phyloP scores from a whole-genome alignment of 1,140 invertebrate species.

The Solen grandis region DNA sequence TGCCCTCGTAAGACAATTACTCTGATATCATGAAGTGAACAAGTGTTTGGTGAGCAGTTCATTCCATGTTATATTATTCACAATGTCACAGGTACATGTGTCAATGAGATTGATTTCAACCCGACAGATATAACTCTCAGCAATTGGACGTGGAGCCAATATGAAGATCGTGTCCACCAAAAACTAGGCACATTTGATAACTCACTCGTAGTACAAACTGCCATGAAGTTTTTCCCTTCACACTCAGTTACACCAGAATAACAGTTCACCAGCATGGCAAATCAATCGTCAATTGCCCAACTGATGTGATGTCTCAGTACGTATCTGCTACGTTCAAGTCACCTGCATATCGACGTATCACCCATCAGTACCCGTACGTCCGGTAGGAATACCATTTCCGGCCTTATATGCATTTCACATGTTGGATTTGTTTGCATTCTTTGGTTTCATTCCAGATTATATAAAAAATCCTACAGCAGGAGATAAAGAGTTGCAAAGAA shows the following conservation, averaged over 20 bases:
- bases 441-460: conserved; percentile 63
- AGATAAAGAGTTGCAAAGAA: conserved; percentile 64
- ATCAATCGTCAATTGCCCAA: conserved; percentile 62
- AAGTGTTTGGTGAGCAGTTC: no score
- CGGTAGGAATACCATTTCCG: conserved; percentile 56
- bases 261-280: conserved; percentile 62
- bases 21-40: no score
- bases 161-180: conserved; percentile 54
- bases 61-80: background rate
- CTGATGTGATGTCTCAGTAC: conserved; percentile 54
- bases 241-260: conserved; percentile 55
- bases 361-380: conserved; percentile 60
- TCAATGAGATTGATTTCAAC: conserved; percentile 61
- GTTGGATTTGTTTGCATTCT: conserved; percentile 71
- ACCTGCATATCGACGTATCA: conserved; percentile 60
- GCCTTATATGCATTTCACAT: conserved; percentile 65
- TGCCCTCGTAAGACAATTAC: no score
- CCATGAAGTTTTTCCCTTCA: conserved; percentile 60
- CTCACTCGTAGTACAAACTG: conserved; percentile 25
- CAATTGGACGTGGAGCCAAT: conserved; percentile 64
- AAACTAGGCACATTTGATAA: conserved; percentile 63
- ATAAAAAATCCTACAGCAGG: conserved; percentile 48
- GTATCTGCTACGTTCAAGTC: conserved; percentile 48
- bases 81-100: conserved; percentile 56
- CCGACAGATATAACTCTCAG: conserved; percentile 52